Base-by-base conservation (phyloP, 35 echinoderm and acorn worm genomes). In the Strongylocentrotus purpuratus region DNA sequence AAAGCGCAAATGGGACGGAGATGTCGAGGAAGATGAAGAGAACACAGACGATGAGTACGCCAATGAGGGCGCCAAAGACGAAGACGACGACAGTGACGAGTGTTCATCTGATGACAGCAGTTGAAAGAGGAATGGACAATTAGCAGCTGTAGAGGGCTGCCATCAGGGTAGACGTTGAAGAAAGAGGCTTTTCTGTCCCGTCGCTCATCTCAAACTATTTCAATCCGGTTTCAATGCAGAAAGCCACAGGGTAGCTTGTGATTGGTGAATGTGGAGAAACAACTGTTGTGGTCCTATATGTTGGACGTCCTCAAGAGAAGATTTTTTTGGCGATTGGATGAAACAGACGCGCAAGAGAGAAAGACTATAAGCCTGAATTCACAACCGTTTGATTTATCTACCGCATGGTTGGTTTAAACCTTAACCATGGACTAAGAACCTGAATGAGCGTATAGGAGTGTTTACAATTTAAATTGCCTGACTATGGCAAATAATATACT, bases 1-100 rank as follows among this genome's bases (percentile, higher is more conserved):
- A 31, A 96, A 95, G 47, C 31, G 33, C 6, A 86, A 95, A 22
- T 47, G 86, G 15, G 87, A 31, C 35, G 92, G 45, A 58, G 28
- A 88, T 48, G 46, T n/a, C 14, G 61, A 35, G 31, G 32, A 28
- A 17, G 94, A 89, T 10, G 87, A 89, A 46, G 87, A 89, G 87
- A 89, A 89, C 45, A 89, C 87, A 0, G 87, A 95, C 46, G 87
- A 95, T 4, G 88, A 87, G 31, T 50, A 55, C 1, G 70, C 47
- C 9, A 85, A 95, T 18, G 94, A 92, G 89, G 96, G 25, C 33
- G 87, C 32, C 3, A 7, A n/a, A 70, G 92, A 32, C 9, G 32
- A 94, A 0, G 55, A 47, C 1, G 94, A 94, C 13, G 86, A 33
- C 31, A 52, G 88, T 7, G 32, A 31, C 31, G 90, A 78, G 20